These are phyloP conservation scores for Caenorhabditis remanei DNA, from an alignment of 1,140 invertebrate species.

Conservation along the genomic window DNA sequence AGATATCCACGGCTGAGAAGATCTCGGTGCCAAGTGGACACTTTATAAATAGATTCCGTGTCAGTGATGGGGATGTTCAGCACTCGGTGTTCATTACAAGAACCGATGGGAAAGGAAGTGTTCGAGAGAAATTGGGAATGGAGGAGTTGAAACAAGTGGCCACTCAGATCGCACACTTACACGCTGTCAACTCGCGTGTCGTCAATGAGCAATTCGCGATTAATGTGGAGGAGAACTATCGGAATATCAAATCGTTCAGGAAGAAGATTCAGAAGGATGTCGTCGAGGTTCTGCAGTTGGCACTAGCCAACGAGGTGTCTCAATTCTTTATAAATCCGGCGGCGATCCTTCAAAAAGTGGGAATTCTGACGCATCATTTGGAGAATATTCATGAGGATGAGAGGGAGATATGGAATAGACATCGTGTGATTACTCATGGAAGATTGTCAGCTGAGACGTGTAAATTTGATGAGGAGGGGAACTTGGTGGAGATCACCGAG, in stretches of 20 bases:
- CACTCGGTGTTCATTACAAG: slow-evolving; percentile 10
- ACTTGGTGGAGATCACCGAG: slow-evolving; percentile 52
- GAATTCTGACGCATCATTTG: slow-evolving; percentile 24
- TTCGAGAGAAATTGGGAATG: not conserved
- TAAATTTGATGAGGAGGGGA: slow-evolving; percentile 41
- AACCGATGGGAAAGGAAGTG: not conserved
- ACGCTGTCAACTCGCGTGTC: slow-evolving; percentile 1
- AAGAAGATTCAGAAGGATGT: slow-evolving; percentile 16
- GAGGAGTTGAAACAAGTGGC: slow-evolving; percentile 36
- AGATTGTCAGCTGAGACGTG: slow-evolving; percentile 13
- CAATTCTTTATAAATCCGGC: slow-evolving; percentile 7
- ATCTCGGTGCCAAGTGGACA: slow-evolving; percentile 34
- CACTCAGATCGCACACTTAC: not conserved
- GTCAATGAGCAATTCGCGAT: not conserved
- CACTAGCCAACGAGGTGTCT: not conserved
- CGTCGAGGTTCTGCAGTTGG: not conserved
- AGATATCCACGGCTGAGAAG: slow-evolving; percentile 41
- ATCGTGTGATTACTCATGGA: slow-evolving; percentile 49
- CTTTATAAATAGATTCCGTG: not conserved
- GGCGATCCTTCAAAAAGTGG: not conserved
- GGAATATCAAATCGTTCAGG: not conserved
- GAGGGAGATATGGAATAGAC: not conserved
- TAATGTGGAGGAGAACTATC: slow-evolving; percentile 22
- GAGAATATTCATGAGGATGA: not conserved
- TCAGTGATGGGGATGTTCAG: not conserved